Percentiles rank a stretch among this genome's conserved stretches.
Evolutionary conservation across 2,113 vertebrate species (phyloP).

Genomic region (Polypterus bichir): DNA sequence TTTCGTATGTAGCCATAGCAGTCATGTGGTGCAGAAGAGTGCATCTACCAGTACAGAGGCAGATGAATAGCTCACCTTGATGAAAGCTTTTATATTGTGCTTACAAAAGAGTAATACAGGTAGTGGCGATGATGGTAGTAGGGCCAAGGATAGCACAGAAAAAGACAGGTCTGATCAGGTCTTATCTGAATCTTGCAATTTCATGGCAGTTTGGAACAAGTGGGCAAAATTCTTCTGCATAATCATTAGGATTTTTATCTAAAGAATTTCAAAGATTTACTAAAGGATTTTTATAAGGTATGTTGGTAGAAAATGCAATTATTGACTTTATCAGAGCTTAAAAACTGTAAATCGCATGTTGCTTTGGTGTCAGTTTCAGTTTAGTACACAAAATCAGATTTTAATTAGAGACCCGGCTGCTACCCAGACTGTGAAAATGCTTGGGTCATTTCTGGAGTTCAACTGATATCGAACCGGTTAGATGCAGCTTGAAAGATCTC

Average conservation of each 20-base stretch:
- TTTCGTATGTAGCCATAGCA: no score
- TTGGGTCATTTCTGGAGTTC: no score
- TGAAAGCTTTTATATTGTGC: conserved; percentile 1
- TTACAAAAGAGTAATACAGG: conserved; percentile 9
- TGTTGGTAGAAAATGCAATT: background rate
- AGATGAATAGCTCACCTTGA: conserved; percentile 29
- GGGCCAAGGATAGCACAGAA: conserved; percentile 20
- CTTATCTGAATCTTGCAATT: conserved; percentile 49
- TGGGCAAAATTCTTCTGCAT: conserved; percentile 47
- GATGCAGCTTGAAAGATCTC: no score
- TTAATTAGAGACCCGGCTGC: no score
- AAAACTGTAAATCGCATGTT: no score
- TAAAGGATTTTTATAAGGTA: conserved; percentile 13
- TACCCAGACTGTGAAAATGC: no score
- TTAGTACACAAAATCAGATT: no score
- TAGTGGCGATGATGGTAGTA: conserved; percentile 14
- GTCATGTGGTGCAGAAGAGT: background rate
- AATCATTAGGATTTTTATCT: conserved; percentile 34
- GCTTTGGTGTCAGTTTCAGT: no score
- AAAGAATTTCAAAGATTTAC: conserved; percentile 33
- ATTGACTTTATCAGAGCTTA: no score
- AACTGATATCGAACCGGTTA: no score
- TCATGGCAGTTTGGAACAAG: conserved; percentile 62
- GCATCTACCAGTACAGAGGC: conserved; percentile 17
- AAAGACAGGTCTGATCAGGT: conserved; percentile 47